phyloP scores from a whole-genome alignment of 2,797 vertebrate genomes.

The Phoebastria nigripes region DNA sequence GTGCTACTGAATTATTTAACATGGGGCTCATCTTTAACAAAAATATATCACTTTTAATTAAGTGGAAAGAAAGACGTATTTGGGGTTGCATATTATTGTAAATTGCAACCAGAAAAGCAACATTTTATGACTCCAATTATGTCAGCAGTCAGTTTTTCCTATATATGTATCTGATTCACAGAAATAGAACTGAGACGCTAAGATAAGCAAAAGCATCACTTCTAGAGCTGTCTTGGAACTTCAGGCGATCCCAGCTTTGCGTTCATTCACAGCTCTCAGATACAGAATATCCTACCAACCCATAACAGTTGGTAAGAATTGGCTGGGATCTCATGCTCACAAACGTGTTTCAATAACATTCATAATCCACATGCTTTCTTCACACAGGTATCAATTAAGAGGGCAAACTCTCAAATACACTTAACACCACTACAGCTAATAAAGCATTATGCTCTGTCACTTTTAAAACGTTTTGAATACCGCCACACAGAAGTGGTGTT shows the following conservation, averaged over 20 bases:
- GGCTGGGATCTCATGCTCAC: neutral
- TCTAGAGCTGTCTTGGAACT: neutral
- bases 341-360: neutral
- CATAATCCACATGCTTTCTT: neutral
- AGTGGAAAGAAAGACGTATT: conserved; percentile 11
- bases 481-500: neutral
- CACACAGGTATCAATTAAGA: neutral
- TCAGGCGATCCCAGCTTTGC: neutral
- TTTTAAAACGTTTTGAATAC: neutral
- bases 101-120: conserved; percentile 48
- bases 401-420: neutral
- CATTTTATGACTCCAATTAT: neutral
- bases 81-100: neutral
- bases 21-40: conserved; percentile 77
- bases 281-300: neutral
- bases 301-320: neutral
- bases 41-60: conserved; percentile 70
- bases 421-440: neutral
- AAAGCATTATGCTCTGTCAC: neutral
- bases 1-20: conserved; percentile 84
- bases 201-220: neutral
- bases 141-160: conserved; percentile 63
- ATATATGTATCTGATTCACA: conserved; percentile 62
- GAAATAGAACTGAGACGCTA: conserved; percentile 65
- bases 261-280: neutral